Evolutionary conservation across 2,113 vertebrate genomes (phyloP).

Genomic region (Gyps fulvus): DNA sequence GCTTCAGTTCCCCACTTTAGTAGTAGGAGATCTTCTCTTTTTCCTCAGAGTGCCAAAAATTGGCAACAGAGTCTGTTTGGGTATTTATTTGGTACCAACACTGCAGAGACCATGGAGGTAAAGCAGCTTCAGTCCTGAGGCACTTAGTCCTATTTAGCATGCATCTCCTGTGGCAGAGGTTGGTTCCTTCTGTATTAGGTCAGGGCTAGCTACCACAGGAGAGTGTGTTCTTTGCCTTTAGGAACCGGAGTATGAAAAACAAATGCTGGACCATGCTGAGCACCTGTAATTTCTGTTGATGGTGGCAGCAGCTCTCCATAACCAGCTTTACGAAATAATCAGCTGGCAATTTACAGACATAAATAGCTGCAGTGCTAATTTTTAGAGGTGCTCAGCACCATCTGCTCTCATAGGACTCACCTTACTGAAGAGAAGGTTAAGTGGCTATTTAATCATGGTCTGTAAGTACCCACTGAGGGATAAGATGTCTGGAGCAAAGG

Average conservation of each 20-base stretch:
- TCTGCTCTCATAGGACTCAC: conserved; percentile 39
- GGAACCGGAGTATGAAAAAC: neutral
- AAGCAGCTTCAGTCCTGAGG: neutral
- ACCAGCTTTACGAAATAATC: neutral
- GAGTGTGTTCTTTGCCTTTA: neutral
- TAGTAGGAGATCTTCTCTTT: accelerated
- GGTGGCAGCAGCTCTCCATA: neutral
- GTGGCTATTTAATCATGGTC: conserved; percentile 62
- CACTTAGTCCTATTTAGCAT: accelerated
- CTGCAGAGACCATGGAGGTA: neutral
- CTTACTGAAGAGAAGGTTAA: conserved; percentile 53
- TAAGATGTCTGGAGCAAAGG: conserved; percentile 33
- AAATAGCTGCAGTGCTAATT: conserved; percentile 22
- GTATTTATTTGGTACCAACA: neutral
- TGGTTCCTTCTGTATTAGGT: neutral
- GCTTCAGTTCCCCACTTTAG: neutral
- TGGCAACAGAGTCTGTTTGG: neutral
- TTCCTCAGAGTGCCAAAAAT: neutral
- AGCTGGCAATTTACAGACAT: neutral
- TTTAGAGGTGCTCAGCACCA: conserved; percentile 56
- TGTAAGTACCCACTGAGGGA: conserved; percentile 49
- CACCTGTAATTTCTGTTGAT: neutral
- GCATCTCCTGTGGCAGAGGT: neutral
- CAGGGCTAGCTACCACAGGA: neutral
- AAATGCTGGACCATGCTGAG: neutral